Conservation (phyloP, 2,113 vertebrate species). For the rabbit (Oryctolagus cuniculus) region DNA sequence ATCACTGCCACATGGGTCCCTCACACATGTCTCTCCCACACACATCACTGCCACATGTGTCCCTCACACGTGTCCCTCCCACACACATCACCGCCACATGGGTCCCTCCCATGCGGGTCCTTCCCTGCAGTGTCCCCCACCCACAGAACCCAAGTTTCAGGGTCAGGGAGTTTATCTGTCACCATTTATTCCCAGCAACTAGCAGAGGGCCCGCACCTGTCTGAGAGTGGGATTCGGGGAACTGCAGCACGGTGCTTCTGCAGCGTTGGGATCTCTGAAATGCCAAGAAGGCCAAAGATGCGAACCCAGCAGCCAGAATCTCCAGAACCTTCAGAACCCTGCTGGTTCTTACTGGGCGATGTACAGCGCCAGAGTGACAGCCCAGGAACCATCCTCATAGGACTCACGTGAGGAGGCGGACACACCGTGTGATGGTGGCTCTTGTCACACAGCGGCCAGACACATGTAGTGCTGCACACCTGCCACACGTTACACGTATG, state of each 20-base stretch:
- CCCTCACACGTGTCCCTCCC: too few species aligned
- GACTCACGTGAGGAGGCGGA: not conserved
- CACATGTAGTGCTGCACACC: too few species aligned
- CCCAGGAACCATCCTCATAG: not conserved
- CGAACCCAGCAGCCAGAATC: not conserved
- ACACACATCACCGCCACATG: too few species aligned
- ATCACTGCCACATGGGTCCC: too few species aligned
- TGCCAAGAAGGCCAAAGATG: not conserved
- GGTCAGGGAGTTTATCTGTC: not conserved
- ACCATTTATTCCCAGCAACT: not conserved
- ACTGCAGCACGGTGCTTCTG: not conserved
- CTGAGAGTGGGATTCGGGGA: not conserved
- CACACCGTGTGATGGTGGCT: not conserved
- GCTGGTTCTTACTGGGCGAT: not conserved
- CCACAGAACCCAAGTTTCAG: not conserved
- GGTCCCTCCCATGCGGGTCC: too few species aligned
- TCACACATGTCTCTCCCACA: too few species aligned
- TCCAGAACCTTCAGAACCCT: not conserved
- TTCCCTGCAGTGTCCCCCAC: not conserved
- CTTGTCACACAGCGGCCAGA: not conserved
- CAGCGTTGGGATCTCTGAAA: not conserved
- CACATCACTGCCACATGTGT: too few species aligned
- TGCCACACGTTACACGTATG: too few species aligned
- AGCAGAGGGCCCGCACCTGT: not conserved
- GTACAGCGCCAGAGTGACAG: not conserved